Conservation (phyloP, 2,888 invertebrate genomes). For the Epinotia brunnichana region DNA sequence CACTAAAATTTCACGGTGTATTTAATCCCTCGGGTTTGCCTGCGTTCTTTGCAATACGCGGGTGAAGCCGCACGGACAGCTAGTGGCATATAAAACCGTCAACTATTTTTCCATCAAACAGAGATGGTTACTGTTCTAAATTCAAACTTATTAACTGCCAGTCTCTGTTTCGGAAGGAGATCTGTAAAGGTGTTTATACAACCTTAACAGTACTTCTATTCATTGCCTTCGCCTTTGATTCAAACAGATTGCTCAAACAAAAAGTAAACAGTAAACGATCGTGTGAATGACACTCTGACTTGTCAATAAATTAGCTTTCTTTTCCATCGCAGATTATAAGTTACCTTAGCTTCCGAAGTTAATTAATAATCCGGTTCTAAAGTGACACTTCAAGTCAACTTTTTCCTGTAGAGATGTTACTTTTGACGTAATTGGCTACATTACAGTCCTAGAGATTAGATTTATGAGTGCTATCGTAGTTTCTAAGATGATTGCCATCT, state of each 20-base stretch:
- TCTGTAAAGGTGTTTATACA: no score
- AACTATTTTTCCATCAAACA: no score
- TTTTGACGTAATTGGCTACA: conserved; percentile 28
- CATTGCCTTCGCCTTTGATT: background rate
- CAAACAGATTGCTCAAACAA: conserved; percentile 1
- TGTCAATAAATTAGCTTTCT: conserved; percentile 61
- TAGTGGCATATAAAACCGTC: no score
- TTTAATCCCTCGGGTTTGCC: no score
- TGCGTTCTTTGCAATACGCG: no score
- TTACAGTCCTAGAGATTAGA: background rate
- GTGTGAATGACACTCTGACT: conserved; percentile 48
- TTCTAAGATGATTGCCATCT: background rate
- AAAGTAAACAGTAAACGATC: conserved; percentile 22
- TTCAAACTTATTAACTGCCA: no score
- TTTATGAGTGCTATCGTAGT: background rate
- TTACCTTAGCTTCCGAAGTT: conserved; percentile 49
- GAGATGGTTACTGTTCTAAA: no score
- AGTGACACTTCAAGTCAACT: conserved; percentile 46
- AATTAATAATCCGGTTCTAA: conserved; percentile 51
- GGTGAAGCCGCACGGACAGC: no score
- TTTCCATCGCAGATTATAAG: conserved; percentile 49
- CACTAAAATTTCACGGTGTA: no score
- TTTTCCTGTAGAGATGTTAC: conserved; percentile 36
- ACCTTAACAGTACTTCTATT: background rate
- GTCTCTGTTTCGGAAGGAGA: no score